A percentile compares a stretch with the other conserved stretches of the same genome.
phyloP scores from a whole-genome alignment of 2,797 vertebrate species.

The Xiphophorus birchmanni region DNA sequence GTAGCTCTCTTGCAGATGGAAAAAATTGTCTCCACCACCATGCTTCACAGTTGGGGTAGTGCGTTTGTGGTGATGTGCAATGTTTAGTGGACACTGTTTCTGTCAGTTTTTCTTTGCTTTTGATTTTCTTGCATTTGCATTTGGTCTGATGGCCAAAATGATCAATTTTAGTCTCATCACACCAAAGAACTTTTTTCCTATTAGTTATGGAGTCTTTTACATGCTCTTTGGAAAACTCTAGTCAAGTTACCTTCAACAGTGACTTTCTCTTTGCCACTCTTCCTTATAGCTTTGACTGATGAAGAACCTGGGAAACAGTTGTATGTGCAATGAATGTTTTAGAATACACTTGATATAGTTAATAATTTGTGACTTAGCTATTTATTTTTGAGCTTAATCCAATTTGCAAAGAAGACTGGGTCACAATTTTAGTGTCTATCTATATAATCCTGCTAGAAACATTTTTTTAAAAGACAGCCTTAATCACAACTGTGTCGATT shows the following conservation, averaged over 20 bases:
- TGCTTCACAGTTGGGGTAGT: neutral
- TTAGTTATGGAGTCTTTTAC: neutral
- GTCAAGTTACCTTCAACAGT: neutral
- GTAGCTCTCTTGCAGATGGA: no score
- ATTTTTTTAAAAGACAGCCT: neutral
- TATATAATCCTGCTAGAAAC: neutral
- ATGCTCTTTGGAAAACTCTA: neutral
- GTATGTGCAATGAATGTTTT: neutral
- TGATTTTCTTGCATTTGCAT: neutral
- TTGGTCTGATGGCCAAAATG: neutral
- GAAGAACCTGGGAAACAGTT: neutral
- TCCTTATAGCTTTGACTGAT: neutral
- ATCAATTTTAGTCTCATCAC: neutral
- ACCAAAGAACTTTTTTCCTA: neutral
- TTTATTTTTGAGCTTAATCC: neutral
- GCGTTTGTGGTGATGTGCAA: neutral
- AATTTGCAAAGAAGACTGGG: neutral
- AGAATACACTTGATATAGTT: neutral
- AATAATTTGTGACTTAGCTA: neutral
- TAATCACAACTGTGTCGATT: neutral
- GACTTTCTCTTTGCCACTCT: neutral
- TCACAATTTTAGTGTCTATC: neutral
- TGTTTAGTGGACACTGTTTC: no score
- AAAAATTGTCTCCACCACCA: neutral
- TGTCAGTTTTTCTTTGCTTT: no score